Conservation (phyloP, 2,113 vertebrate genomes). For the Ceuthmochares aereus region DNA sequence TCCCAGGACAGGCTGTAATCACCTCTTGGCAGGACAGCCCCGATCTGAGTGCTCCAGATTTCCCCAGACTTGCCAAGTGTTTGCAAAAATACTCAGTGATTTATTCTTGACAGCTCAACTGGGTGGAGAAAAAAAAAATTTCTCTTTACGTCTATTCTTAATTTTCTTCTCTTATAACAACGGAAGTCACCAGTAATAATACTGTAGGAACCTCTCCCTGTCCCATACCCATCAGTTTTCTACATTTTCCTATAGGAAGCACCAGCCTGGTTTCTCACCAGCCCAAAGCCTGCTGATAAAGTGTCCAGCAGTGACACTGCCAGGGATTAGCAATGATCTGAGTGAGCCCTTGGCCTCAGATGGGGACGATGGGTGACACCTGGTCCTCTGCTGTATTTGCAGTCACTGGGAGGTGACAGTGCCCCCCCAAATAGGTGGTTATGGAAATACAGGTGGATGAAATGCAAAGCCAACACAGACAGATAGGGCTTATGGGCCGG, state of each 20-base stretch:
- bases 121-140: not conserved
- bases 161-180: not conserved
- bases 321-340: fast-evolving
- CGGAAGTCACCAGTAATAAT: not conserved
- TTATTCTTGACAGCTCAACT: not conserved
- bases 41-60: not conserved
- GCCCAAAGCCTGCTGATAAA: not conserved
- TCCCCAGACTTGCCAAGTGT: not conserved
- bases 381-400: not conserved
- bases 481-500: not conserved
- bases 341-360: not conserved
- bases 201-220: not conserved
- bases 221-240: not conserved
- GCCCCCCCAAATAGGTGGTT: fast-evolving
- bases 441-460: fast-evolving
- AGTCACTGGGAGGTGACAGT: not conserved
- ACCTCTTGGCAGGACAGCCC: slow-evolving; percentile 1
- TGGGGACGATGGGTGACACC: fast-evolving
- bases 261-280: not conserved
- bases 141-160: not conserved
- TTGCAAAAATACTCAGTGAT: not conserved
- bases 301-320: fast-evolving
- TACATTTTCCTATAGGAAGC: not conserved
- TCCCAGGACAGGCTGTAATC: not conserved
- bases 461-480: not conserved